Conservation (phyloP, 2,888 invertebrate genomes). For the Meiosimyza platycephala region DNA sequence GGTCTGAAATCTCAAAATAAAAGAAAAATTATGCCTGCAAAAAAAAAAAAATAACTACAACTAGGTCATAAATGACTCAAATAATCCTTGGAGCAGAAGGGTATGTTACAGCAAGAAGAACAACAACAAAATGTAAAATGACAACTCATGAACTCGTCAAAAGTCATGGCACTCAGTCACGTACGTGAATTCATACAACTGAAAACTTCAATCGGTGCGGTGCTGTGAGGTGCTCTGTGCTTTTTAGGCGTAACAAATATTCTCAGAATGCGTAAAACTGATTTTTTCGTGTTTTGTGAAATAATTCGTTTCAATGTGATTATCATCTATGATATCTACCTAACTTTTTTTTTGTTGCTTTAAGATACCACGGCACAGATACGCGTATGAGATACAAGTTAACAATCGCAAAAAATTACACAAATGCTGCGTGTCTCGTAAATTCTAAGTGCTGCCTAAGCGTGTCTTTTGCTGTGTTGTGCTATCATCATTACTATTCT, state of each 20-base stretch:
- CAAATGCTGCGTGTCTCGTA: constrained; percentile 14
- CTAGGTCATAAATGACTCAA: too few relatives aligned
- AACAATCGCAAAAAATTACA: too few relatives aligned
- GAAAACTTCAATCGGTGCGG: not conserved
- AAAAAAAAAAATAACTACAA: too few relatives aligned
- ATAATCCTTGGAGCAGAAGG: too few relatives aligned
- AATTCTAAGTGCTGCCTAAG: constrained; percentile 19
- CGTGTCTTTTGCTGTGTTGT: constrained; percentile 9
- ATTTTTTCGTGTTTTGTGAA: not conserved
- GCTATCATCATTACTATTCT: constrained; percentile 3
- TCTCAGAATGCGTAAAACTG: not conserved
- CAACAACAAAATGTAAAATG: not conserved
- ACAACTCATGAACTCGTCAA: not conserved
- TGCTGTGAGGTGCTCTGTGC: too few relatives aligned
- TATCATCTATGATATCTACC: not conserved
- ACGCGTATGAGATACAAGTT: constrained; percentile 9
- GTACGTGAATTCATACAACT: not conserved
- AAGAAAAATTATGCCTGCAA: too few relatives aligned
- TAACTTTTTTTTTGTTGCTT: not conserved
- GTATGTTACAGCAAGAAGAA: not conserved
- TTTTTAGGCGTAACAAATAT: not conserved
- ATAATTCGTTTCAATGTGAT: not conserved
- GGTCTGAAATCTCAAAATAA: too few relatives aligned
- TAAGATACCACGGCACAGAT: not conserved
- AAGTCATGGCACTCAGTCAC: constrained; percentile 5